Conservation (phyloP, 2,888 invertebrate species). For the Caenorhabditis wallacei region DNA sequence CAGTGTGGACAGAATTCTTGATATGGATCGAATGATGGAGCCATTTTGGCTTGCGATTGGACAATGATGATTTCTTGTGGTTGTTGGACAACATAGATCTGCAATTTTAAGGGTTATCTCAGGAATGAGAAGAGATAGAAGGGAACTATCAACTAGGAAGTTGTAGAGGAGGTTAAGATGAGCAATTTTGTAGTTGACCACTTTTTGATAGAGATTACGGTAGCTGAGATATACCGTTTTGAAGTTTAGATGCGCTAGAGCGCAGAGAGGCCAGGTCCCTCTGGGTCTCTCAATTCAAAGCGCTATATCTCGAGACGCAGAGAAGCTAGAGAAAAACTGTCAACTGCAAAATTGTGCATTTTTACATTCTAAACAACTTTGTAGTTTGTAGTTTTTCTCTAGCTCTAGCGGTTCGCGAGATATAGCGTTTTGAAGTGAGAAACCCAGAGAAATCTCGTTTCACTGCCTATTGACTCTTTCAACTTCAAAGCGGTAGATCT, state of each 20-base stretch:
- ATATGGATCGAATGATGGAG: constrained; percentile 55
- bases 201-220: too few relatives aligned
- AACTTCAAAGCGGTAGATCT: too few relatives aligned
- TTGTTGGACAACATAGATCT: constrained; percentile 52
- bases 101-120: too few relatives aligned
- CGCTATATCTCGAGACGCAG: background rate
- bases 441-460: too few relatives aligned
- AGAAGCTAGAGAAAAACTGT: background rate
- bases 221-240: too few relatives aligned
- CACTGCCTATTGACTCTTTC: too few relatives aligned
- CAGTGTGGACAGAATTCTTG: constrained; percentile 56
- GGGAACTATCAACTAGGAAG: background rate
- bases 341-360: background rate
- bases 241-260: too few relatives aligned
- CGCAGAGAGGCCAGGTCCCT: too few relatives aligned
- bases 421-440: background rate
- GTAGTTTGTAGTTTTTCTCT: background rate
- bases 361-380: background rate
- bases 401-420: background rate
- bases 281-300: background rate
- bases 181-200: too few relatives aligned
- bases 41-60: constrained; percentile 35
- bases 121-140: too few relatives aligned
- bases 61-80: constrained; percentile 48
- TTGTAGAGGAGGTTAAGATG: too few relatives aligned